Evolutionary conservation across 2,888 invertebrate genomes (phyloP).

Genomic region (Dryocosmus kuriphilus): DNA sequence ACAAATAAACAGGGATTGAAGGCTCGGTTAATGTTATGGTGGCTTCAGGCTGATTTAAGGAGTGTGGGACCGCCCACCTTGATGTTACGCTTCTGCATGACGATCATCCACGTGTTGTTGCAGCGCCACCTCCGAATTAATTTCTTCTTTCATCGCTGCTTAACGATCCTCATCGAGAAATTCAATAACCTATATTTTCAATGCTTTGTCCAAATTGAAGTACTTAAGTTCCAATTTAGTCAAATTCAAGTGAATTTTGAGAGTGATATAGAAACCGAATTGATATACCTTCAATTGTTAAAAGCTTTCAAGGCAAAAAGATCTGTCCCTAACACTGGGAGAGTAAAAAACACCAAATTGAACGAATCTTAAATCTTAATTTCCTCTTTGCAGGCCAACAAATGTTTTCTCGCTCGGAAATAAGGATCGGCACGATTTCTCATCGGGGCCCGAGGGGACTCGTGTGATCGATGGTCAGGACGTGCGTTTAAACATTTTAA

Average conservation of each 20-base stretch:
- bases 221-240: too few species aligned
- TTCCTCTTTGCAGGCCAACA: conserved; percentile 21
- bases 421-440: conserved; percentile 19
- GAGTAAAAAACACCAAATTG: not conserved
- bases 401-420: conserved; percentile 35
- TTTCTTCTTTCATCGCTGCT: conserved; percentile 18
- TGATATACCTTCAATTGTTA: too few species aligned
- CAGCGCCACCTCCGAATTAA: conserved; percentile 61
- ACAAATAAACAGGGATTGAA: conserved; percentile 69
- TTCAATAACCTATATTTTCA: not conserved
- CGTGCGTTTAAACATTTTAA: conserved; percentile 29
- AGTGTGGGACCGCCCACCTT: conserved; percentile 76
- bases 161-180: conserved; percentile 1
- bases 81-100: conserved; percentile 67
- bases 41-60: conserved; percentile 76
- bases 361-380: conserved; percentile 11
- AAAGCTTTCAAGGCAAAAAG: too few species aligned
- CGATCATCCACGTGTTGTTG: conserved; percentile 68
- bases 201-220: not conserved
- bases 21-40: conserved; percentile 70
- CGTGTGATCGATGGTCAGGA: conserved; percentile 50
- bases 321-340: not conserved
- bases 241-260: not conserved
- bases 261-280: not conserved
- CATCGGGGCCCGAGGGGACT: conserved; percentile 26